Percentiles rank a stretch among this genome's conserved stretches.
Conservation (phyloP, 1,140 invertebrate genomes). For the Heliconius hermathena region DNA sequence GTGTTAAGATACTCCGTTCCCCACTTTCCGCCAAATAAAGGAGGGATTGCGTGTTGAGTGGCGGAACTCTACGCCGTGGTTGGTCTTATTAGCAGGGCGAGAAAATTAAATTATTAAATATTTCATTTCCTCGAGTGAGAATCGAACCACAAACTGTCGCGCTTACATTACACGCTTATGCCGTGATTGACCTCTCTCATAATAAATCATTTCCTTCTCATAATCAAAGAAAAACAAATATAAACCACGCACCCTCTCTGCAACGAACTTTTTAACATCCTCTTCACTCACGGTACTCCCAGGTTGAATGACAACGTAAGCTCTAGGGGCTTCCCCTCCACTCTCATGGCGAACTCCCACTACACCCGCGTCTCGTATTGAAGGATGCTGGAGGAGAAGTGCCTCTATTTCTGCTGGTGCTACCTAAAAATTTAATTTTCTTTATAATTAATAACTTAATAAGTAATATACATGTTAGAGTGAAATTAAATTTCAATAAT, state of each 20-base stretch:
- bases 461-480: no score
- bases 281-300: constrained; percentile 36
- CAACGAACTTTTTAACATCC: constrained; percentile 41
- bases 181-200: no score
- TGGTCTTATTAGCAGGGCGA: background rate
- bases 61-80: background rate
- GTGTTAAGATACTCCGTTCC: no score
- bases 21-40: no score
- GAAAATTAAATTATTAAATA: background rate
- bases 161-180: no score
- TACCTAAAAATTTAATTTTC: constrained; percentile 27
- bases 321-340: constrained; percentile 44
- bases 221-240: background rate
- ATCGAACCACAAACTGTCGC: no score
- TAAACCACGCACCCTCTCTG: constrained; percentile 36
- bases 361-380: constrained; percentile 87
- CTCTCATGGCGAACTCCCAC: constrained; percentile 83
- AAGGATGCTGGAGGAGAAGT: constrained; percentile 85
- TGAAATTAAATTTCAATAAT: no score
- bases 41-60: background rate
- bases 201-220: no score
- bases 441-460: no score
- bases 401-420: constrained; percentile 85
- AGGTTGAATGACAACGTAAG: constrained; percentile 46
- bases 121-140: no score